Conservation (phyloP, 2,113 vertebrate genomes). For the Monopterus albus region DNA sequence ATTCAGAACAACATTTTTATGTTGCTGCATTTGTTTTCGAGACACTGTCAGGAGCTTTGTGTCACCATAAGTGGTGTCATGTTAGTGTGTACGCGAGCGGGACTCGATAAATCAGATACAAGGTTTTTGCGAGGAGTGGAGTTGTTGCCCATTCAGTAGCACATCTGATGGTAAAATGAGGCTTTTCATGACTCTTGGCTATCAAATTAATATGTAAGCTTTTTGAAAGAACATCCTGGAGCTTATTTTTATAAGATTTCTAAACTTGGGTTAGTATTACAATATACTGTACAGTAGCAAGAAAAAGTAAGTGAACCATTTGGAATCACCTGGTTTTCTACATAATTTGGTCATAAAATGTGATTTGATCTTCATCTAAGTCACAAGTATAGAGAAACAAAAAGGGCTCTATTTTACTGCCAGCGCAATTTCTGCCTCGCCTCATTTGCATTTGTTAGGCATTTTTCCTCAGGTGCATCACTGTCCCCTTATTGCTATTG, state of each 20-base stretch:
- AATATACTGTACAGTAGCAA: too few species aligned
- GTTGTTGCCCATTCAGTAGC: constrained; percentile 40
- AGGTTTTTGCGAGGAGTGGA: constrained; percentile 12
- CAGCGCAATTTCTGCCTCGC: too few species aligned
- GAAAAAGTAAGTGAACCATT: too few species aligned
- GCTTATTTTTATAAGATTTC: constrained; percentile 24
- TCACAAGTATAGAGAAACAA: too few species aligned
- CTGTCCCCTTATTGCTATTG: too few species aligned
- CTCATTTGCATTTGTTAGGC: too few species aligned
- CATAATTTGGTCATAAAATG: too few species aligned
- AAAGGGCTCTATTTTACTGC: too few species aligned
- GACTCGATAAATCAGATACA: constrained; percentile 35
- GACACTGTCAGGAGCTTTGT: constrained; percentile 37
- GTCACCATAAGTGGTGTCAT: constrained; percentile 27
- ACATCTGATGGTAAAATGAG: constrained; percentile 45
- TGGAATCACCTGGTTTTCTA: too few species aligned
- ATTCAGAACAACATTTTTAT: constrained; percentile 39
- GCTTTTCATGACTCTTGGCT: constrained; percentile 51
- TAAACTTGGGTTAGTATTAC: constrained; percentile 10
- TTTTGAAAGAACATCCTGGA: constrained; percentile 40
- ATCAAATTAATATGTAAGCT: constrained; percentile 27
- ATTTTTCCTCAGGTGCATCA: too few species aligned
- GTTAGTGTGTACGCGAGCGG: constrained; percentile 25
- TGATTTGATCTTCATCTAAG: too few species aligned
- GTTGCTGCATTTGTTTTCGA: constrained; percentile 32